Conservation (phyloP, 2,113 vertebrate species). For the Poeciliopsis retropinna region DNA sequence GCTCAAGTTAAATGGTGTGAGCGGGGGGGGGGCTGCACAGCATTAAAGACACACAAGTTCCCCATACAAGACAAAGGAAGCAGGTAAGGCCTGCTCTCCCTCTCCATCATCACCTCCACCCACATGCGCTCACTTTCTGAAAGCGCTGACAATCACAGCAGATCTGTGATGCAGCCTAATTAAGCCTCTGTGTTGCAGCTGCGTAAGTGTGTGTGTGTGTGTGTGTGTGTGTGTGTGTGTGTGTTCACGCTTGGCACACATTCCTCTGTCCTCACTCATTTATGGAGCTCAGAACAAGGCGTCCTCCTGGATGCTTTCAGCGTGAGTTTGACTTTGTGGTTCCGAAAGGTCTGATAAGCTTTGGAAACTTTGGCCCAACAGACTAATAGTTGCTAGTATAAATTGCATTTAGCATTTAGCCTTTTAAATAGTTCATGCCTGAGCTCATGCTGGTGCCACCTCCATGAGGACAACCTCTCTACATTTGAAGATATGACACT, state of each 20-base stretch:
- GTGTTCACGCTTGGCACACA: slow-evolving; percentile 11
- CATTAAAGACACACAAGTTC: slow-evolving; percentile 40
- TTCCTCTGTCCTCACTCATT: slow-evolving; percentile 53
- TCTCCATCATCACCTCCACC: slow-evolving; percentile 46
- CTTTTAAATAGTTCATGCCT: too few relatives aligned
- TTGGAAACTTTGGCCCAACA: not conserved
- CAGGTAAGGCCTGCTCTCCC: slow-evolving; percentile 42
- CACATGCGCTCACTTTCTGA: slow-evolving; percentile 48
- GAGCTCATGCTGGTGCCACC: too few relatives aligned
- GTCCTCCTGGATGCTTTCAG: slow-evolving; percentile 34
- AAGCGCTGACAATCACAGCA: slow-evolving; percentile 53
- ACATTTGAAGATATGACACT: too few relatives aligned
- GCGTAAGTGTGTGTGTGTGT: not conserved
- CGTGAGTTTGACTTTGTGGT: not conserved
- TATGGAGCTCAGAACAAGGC: slow-evolving; percentile 54
- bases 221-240: not conserved
- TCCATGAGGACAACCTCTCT: too few relatives aligned
- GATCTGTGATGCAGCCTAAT: slow-evolving; percentile 57
- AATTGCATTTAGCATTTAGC: too few relatives aligned
- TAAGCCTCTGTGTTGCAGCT: slow-evolving; percentile 33
- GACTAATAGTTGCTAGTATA: too few relatives aligned
- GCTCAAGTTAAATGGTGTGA: slow-evolving; percentile 31
- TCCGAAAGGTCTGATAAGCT: slow-evolving; percentile 30
- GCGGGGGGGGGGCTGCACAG: slow-evolving; percentile 13
- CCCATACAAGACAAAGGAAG: slow-evolving; percentile 24